Conservation (phyloP, 2,888 invertebrate species). For the Lysandra bellargus region DNA sequence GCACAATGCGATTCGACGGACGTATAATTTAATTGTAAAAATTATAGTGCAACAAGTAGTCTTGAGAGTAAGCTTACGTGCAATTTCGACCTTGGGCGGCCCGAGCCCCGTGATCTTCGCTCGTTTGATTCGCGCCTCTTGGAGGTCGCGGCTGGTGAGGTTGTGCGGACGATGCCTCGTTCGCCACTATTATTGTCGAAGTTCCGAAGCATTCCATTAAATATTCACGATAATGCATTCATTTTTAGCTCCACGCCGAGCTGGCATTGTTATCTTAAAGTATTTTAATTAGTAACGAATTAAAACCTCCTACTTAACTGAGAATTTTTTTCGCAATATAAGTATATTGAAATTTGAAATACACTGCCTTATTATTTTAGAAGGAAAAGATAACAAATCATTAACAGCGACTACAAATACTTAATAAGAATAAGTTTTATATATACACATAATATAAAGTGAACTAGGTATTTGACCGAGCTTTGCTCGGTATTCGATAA, state of each 20-base stretch:
- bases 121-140: constrained; percentile 18
- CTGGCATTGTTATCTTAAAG: background rate
- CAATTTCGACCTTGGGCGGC: constrained; percentile 64
- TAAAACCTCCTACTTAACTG: background rate
- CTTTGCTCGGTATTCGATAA: too few species aligned
- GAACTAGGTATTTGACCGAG: too few species aligned
- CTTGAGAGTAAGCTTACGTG: constrained; percentile 60
- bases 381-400: background rate
- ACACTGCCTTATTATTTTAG: background rate
- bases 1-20: background rate
- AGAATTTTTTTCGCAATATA: background rate
- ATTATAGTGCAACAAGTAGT: constrained; percentile 67
- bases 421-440: background rate
- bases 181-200: constrained; percentile 18
- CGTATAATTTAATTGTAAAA: constrained; percentile 30
- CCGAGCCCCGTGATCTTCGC: constrained; percentile 54
- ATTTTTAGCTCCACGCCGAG: background rate
- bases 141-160: constrained; percentile 14
- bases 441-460: background rate
- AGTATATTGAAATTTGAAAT: background rate
- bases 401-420: background rate
- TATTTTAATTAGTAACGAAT: background rate
- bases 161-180: constrained; percentile 20
- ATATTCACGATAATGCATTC: constrained; percentile 10
- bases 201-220: background rate